A percentile compares a stretch with the other conserved stretches of the same genome.
Conservation (phyloP, 1,140 invertebrate species). For the Radopholus similis region DNA sequence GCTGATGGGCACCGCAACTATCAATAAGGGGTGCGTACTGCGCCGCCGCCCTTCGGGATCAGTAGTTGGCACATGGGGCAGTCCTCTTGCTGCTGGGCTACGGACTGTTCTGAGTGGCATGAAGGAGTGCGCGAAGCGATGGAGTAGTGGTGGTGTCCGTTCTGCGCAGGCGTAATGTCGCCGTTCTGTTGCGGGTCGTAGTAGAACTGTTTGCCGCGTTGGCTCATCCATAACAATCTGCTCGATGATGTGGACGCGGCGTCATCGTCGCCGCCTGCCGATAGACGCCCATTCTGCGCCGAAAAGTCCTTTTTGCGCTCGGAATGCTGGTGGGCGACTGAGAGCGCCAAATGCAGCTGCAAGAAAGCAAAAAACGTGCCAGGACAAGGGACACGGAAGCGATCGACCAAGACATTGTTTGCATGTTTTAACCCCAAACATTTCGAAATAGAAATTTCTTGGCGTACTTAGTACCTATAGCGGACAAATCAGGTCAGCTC, state of each 20-base stretch:
- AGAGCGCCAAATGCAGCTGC: conserved; percentile 54
- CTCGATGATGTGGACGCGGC: conserved; percentile 2
- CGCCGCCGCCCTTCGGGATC: conserved; percentile 44
- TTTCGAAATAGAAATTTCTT: no score
- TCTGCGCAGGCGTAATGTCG: no score
- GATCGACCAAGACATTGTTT: no score
- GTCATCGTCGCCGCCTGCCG: neutral
- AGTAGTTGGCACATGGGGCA: conserved; percentile 58
- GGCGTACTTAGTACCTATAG: no score
- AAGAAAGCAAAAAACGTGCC: conserved; percentile 21
- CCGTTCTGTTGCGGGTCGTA: no score
- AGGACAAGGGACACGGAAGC: neutral
- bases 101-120: conserved; percentile 9
- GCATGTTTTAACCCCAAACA: no score
- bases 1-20: neutral
- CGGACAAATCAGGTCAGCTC: no score
- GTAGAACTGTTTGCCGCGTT: neutral
- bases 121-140: neutral
- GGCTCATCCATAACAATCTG: neutral
- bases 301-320: neutral
- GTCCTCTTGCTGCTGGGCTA: no score
- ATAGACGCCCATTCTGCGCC: neutral
- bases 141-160: neutral
- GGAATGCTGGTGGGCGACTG: conserved; percentile 43
- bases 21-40: conserved; percentile 42